phyloP scores from a whole-genome alignment of 2,888 invertebrate species.

The Amiota minor region DNA sequence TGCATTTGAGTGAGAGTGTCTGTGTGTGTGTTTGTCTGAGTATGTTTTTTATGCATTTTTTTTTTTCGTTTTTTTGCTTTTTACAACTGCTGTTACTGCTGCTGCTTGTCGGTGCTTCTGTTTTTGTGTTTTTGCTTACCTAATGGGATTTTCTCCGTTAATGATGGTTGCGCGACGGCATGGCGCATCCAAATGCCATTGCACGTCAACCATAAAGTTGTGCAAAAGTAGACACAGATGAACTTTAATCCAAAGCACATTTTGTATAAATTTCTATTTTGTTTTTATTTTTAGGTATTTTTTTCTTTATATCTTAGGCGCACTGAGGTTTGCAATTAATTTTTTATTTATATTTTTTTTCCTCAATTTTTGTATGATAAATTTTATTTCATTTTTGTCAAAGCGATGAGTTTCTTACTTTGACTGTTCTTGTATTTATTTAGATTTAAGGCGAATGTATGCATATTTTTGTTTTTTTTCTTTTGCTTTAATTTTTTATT shows the following conservation, averaged over 20 bases:
- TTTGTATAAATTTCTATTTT: slow-evolving; percentile 49
- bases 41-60: background rate
- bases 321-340: slow-evolving; percentile 15
- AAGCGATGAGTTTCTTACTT: background rate
- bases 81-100: no score
- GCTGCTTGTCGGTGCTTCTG: background rate
- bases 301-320: slow-evolving; percentile 10
- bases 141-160: slow-evolving; percentile 74
- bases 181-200: slow-evolving; percentile 59
- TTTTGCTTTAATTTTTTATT: background rate
- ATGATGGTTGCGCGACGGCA: slow-evolving; percentile 69
- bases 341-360: background rate
- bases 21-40: slow-evolving; percentile 3
- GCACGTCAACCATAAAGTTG: slow-evolving; percentile 67
- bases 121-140: slow-evolving; percentile 63
- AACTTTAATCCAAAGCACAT: slow-evolving; percentile 69
- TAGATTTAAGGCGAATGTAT: background rate
- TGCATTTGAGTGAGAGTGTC: slow-evolving; percentile 10
- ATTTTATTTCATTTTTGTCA: no score
- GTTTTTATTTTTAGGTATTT: slow-evolving; percentile 36
- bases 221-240: slow-evolving; percentile 56
- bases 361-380: no score
- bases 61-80: background rate
- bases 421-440: background rate
- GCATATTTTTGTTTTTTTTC: background rate